Percentiles rank a stretch among this genome's conserved stretches.
Conservation (phyloP, 1,140 invertebrate species). For the Drosophila orosa region DNA sequence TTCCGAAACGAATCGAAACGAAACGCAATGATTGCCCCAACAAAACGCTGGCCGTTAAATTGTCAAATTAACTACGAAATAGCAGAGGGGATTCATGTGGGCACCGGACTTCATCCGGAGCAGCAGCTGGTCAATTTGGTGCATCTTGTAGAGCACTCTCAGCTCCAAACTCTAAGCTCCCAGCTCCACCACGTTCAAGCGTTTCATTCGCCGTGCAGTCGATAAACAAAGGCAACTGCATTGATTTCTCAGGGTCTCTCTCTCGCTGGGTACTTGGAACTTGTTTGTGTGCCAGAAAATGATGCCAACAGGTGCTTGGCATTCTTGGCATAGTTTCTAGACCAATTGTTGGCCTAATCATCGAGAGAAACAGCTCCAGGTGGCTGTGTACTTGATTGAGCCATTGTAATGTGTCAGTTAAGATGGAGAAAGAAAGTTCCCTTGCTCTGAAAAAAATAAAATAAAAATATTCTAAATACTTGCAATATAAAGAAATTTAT, state of each 20-base stretch:
- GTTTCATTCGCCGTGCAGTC: constrained; percentile 35
- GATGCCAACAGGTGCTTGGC: constrained; percentile 62
- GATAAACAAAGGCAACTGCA: constrained; percentile 52
- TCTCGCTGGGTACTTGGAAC: constrained; percentile 32
- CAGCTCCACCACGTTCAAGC: constrained; percentile 38
- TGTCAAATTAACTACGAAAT: constrained; percentile 61
- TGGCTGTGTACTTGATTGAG: constrained; percentile 53
- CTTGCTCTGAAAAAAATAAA: neutral
- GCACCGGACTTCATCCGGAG: constrained; percentile 11
- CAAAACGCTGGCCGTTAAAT: constrained; percentile 51
- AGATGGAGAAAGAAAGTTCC: constrained; percentile 15
- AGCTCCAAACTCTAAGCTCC: constrained; percentile 11
- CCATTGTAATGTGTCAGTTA: constrained; percentile 57
- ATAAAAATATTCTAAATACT: neutral
- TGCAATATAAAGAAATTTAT: neutral
- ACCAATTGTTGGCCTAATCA: constrained; percentile 42
- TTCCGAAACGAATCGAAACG: constrained; percentile 9
- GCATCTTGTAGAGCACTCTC: constrained; percentile 15
- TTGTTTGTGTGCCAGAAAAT: constrained; percentile 47
- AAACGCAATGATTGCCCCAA: constrained; percentile 15
- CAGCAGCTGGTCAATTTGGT: constrained; percentile 49
- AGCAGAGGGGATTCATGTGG: constrained; percentile 37
- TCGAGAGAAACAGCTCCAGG: constrained; percentile 20
- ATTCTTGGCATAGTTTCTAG: constrained; percentile 67
- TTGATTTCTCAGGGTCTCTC: constrained; percentile 60